These are phyloP conservation scores for Phrynocephalus vlangalii DNA, from an alignment of 2,797 vertebrate genomes.

Conservation along the genomic window DNA sequence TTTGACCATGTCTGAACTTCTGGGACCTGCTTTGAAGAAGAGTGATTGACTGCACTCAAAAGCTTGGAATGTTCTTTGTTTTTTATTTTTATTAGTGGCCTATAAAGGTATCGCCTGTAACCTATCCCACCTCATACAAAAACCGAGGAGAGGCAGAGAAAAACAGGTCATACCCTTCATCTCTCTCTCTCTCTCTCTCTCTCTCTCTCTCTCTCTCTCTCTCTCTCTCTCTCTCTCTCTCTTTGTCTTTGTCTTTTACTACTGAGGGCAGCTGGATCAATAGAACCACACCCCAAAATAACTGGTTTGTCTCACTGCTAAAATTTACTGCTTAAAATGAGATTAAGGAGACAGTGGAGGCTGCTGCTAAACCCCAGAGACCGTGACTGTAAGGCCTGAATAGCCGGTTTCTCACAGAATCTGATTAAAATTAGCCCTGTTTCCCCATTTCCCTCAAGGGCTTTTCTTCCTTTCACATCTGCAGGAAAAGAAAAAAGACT, in stretches of 20 bases:
- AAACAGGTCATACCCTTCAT: conserved; percentile 43
- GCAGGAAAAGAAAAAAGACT: background rate
- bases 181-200: conserved; percentile 37
- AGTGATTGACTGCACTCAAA: too few relatives aligned
- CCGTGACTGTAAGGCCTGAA: conserved; percentile 19
- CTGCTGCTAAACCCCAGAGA: conserved; percentile 46
- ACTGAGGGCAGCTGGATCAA: background rate
- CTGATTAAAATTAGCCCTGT: conserved; percentile 5
- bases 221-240: background rate
- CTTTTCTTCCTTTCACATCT: background rate
- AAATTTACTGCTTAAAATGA: conserved; percentile 57
- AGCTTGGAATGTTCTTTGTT: too few relatives aligned
- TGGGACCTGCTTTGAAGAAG: too few relatives aligned
- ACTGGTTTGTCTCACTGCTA: conserved; percentile 34
- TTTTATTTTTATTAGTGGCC: too few relatives aligned
- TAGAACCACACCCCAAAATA: background rate
- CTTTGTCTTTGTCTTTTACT: background rate
- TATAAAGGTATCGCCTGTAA: too few relatives aligned
- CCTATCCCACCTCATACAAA: background rate
- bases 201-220: background rate
- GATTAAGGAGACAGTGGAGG: conserved; percentile 46
- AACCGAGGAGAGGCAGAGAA: conserved; percentile 1
- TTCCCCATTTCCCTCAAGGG: background rate
- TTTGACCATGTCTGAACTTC: too few relatives aligned
- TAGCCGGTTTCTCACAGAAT: conserved; percentile 38